Conservation (phyloP, 2,888 invertebrate genomes). For the Syrphus vitripennis region DNA sequence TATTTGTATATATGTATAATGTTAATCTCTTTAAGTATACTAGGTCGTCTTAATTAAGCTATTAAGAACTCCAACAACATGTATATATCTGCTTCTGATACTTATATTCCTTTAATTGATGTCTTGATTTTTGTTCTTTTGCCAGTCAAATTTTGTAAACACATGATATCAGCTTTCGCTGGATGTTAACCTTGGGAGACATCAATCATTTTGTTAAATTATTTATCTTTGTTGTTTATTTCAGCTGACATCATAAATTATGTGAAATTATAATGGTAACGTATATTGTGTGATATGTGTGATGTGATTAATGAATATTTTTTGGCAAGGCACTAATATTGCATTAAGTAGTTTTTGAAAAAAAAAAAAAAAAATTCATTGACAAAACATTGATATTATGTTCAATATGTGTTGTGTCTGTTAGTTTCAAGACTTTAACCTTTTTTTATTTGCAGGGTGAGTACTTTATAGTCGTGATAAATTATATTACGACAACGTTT, state of each 20-base stretch:
- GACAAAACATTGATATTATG: too few relatives aligned
- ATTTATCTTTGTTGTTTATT: slow-evolving; percentile 1
- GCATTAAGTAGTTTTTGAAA: neutral
- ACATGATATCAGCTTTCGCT: neutral
- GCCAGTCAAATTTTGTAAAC: neutral
- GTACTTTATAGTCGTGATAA: too few relatives aligned
- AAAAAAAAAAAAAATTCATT: too few relatives aligned
- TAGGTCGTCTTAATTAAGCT: slow-evolving; percentile 3
- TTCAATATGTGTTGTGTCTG: too few relatives aligned
- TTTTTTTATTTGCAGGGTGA: too few relatives aligned
- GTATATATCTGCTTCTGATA: neutral
- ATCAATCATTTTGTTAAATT: slow-evolving; percentile 7
- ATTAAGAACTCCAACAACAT: neutral
- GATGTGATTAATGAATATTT: neutral
- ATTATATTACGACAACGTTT: too few relatives aligned
- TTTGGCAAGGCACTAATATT: neutral
- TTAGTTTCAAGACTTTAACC: too few relatives aligned
- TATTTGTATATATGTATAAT: too few relatives aligned
- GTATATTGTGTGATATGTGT: neutral
- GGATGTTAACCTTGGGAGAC: neutral
- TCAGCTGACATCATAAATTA: neutral
- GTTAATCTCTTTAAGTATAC: neutral
- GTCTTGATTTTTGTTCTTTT: neutral
- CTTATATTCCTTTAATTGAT: slow-evolving; percentile 3
- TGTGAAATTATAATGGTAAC: neutral